Percentiles rank a stretch among this genome's conserved stretches.
These are phyloP conservation scores for Antrozous pallidus DNA, from an alignment of 2,797 vertebrate species.

Conservation along the genomic window DNA sequence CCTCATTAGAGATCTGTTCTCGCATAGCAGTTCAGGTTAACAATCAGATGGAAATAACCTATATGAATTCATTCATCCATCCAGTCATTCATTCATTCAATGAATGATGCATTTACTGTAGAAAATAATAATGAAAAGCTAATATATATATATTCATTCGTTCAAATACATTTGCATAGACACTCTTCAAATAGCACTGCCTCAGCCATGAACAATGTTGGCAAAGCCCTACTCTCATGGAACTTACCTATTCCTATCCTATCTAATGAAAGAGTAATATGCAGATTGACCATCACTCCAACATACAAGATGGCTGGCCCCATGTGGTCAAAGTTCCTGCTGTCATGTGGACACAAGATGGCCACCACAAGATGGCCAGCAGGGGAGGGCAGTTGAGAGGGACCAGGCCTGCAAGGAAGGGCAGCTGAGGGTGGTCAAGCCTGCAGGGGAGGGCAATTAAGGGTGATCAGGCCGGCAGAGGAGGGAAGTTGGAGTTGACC, in stretches of 20 bases:
- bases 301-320: too few relatives aligned
- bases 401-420: too few relatives aligned
- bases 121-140: background rate
- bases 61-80: background rate
- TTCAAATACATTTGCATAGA: background rate
- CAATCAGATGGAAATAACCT: background rate
- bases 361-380: too few relatives aligned
- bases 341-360: too few relatives aligned
- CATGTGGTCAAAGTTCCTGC: too few relatives aligned
- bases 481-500: too few relatives aligned
- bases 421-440: too few relatives aligned
- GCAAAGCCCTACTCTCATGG: background rate
- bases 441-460: too few relatives aligned
- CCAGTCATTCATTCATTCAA: background rate
- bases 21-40: background rate
- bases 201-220: background rate
- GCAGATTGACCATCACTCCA: too few relatives aligned
- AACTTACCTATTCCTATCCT: background rate
- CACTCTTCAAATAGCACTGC: background rate
- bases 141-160: background rate
- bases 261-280: too few relatives aligned
- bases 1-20: background rate
- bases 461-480: too few relatives aligned
- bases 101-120: background rate
- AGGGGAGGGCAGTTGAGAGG: too few relatives aligned